A percentile compares a stretch with the other conserved stretches of the same genome.
These are phyloP conservation scores for Spinibarbus caldwelli DNA, from an alignment of 2,797 vertebrate species.

Conservation along the genomic window DNA sequence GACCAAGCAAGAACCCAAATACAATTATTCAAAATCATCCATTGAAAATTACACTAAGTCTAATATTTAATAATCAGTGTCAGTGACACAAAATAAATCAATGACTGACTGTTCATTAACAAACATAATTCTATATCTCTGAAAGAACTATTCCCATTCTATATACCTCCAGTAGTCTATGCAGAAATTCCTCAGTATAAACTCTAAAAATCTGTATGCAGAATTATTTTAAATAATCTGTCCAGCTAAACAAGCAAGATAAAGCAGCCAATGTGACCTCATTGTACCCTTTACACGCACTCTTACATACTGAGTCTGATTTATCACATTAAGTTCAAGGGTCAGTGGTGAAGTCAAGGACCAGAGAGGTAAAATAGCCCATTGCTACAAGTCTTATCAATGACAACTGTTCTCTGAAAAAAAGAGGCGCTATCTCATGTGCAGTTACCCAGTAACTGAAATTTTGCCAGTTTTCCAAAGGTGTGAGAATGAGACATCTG, in stretches of 20 bases:
- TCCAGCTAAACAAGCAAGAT: neutral
- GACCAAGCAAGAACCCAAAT: neutral
- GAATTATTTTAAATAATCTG: neutral
- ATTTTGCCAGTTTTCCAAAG: slow-evolving; percentile 20
- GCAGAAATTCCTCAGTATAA: neutral
- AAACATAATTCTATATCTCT: neutral
- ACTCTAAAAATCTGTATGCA: neutral
- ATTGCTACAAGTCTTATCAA: neutral
- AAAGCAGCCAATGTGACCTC: neutral
- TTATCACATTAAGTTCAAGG: slow-evolving; percentile 1
- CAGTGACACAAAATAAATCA: neutral
- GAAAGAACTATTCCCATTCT: neutral
- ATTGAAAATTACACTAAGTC: neutral
- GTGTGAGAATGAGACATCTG: slow-evolving; percentile 40
- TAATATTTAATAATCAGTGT: neutral
- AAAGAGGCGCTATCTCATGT: slow-evolving; percentile 13
- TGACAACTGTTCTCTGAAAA: slow-evolving; percentile 10
- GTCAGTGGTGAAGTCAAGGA: slow-evolving; percentile 18
- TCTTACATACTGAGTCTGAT: neutral
- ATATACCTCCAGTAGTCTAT: neutral
- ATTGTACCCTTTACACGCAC: neutral
- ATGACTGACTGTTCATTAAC: neutral
- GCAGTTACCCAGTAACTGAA: slow-evolving; percentile 16
- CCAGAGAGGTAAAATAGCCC: neutral
- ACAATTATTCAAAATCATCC: neutral